Evolutionary conservation across 2,797 vertebrate genomes (phyloP).

Genomic region (Clangula hyemalis): DNA sequence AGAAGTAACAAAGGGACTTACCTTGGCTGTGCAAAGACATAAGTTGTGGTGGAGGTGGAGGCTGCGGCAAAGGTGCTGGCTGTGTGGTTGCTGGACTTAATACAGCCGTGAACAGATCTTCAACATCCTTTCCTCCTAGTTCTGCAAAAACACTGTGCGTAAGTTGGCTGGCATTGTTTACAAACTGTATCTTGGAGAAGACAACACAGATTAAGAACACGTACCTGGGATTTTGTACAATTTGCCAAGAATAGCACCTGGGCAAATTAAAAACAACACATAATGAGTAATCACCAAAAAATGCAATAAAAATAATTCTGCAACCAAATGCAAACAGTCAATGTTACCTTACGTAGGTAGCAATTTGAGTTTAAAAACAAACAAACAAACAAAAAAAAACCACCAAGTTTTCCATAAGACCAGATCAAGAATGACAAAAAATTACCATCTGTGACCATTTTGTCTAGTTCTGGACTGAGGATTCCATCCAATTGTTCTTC

Average conservation of each 20-base stretch:
- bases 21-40: constrained; percentile 87
- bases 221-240: constrained; percentile 99
- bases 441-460: constrained; percentile 99
- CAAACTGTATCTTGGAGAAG: not conserved
- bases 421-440: constrained; percentile 39
- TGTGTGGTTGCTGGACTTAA: constrained; percentile 91
- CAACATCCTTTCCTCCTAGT: constrained; percentile 97
- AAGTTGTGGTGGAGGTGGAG: constrained; percentile 79
- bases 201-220: constrained; percentile 24
- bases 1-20: constrained; percentile 56
- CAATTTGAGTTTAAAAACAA: not conserved
- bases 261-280: constrained; percentile 50
- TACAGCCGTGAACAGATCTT: constrained; percentile 97
- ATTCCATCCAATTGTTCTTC: constrained; percentile 96
- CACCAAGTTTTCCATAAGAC: not conserved
- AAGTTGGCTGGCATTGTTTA: not conserved
- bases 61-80: constrained; percentile 85
- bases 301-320: constrained; percentile 5
- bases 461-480: constrained; percentile 97
- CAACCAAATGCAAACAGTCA: not conserved
- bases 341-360: not conserved
- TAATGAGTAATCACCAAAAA: constrained; percentile 27
- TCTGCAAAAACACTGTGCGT: constrained; percentile 79
- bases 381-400: not conserved
- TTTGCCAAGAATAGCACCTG: constrained; percentile 98